Conservation (phyloP, 2,113 vertebrate species). For the Pionites leucogaster region DNA sequence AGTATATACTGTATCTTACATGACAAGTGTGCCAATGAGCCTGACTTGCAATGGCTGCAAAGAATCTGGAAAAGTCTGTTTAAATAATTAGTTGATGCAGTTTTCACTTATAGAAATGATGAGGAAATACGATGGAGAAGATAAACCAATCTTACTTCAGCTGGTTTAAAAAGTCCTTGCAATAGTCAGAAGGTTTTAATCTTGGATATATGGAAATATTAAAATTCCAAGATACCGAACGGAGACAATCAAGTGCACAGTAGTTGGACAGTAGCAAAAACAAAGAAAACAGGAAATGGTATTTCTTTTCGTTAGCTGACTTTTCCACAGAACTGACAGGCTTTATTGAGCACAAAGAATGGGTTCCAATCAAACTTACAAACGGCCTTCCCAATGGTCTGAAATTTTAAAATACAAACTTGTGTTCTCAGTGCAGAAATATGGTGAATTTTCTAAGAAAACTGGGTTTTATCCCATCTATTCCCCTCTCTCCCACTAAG, state of each 20-base stretch:
- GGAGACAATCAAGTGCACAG: conserved; percentile 22
- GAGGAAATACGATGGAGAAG: not conserved
- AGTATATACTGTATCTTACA: not conserved
- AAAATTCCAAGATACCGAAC: conserved; percentile 43
- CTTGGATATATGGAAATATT: conserved; percentile 13
- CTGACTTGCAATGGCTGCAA: not conserved
- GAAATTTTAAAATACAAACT: conserved; percentile 2
- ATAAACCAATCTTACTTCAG: not conserved
- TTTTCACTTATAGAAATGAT: not conserved
- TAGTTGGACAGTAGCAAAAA: not conserved
- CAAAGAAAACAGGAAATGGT: conserved; percentile 5
- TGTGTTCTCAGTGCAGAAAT: conserved; percentile 34
- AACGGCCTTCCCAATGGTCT: not conserved
- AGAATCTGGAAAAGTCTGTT: not conserved
- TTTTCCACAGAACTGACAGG: conserved; percentile 14
- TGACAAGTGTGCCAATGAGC: not conserved
- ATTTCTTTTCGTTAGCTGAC: not conserved
- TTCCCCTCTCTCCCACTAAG: conserved; percentile 72
- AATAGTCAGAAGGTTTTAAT: not conserved
- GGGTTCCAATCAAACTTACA: conserved; percentile 33
- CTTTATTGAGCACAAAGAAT: conserved; percentile 31
- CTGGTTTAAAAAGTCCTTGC: not conserved
- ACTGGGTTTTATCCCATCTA: conserved; percentile 47
- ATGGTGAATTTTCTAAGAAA: conserved; percentile 25
- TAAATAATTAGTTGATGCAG: not conserved